Conservation (phyloP, 2,113 vertebrate genomes). For the Diglossa brunneiventris region DNA sequence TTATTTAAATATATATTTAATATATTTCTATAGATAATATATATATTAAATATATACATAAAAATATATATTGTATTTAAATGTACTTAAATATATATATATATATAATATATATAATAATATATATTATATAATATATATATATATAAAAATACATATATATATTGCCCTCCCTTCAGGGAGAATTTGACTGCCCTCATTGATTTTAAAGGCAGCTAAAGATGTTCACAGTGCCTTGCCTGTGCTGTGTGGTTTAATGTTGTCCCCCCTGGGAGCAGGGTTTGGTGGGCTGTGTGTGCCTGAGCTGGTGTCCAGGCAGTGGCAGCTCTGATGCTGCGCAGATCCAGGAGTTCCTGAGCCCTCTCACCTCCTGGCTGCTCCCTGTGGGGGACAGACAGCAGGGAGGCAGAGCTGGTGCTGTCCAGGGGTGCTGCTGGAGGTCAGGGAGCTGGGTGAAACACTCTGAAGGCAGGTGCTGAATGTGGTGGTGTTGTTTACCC, state of each 20-base stretch:
- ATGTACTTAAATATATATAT: too few relatives aligned
- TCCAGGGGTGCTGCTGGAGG: not conserved
- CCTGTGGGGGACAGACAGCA: not conserved
- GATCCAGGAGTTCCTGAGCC: not conserved
- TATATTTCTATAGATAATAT: too few relatives aligned
- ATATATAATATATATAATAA: too few relatives aligned
- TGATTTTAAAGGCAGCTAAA: not conserved
- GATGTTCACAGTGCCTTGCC: not conserved
- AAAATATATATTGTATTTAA: too few relatives aligned
- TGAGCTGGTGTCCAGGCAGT: rapidly evolving
- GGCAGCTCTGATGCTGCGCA: not conserved
- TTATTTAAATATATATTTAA: too few relatives aligned
- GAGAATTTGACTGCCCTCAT: not conserved
- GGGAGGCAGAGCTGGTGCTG: too few relatives aligned
- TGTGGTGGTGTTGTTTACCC: not conserved
- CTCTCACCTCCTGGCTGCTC: rapidly evolving
- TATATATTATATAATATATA: too few relatives aligned
- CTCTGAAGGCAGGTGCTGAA: not conserved
- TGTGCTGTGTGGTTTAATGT: rapidly evolving
- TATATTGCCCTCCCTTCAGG: not conserved
- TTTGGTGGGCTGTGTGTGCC: rapidly evolving
- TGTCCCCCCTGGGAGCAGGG: not conserved
- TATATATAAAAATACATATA: too few relatives aligned
- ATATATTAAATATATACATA: too few relatives aligned
- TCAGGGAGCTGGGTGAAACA: not conserved